Base-by-base conservation (phyloP, 2,797 vertebrate species). In the Crocodylus rhombifer region DNA sequence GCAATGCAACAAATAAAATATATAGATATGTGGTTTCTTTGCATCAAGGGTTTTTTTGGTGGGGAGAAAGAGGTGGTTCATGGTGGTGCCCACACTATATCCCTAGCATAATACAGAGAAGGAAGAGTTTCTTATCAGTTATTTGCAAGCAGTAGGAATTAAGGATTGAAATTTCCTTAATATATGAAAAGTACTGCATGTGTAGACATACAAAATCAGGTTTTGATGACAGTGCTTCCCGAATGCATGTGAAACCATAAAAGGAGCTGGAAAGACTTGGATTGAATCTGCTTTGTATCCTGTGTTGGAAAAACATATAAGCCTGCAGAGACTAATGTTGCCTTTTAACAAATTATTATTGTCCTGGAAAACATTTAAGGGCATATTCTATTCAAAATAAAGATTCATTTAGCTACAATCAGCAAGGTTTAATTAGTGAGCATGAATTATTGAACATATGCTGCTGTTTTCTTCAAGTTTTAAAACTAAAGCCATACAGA, bases 361-460 rank as follows among this genome's bases (percentile, higher is more conserved):
- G 56, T 91, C 83, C 77, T 61, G 57, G 78, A 84, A 96, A 96
- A 91, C 36, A 84, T 96, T 42, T 92, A 96, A 88, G 74, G 90
- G 94, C 25, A 95, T 5, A 62, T 30, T 96, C 89, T 89, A 69
- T 80, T 86, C 93, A 85, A 92, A 96, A 92, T 90, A 87, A 95
- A 96, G 95, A 96, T 87, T 95, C 58, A 87, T 94, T 95, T 95
- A 94, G 91, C 77, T 88, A 95, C 21, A 92, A 80, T 90, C 91
- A 97, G 77, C 87, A 87, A 91, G 77, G 65, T 91, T 97, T 97
- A 97, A 97, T 97, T 96, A 97, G 93, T 96, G 79, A 95, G 23
- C 62, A 96, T 92, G 93, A 95, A 96, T 97, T 97, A 97, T 92
- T 97, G 92, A 97, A 86, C 5, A 23, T 4, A 7, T 63, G 30